A percentile compares a stretch with the other conserved stretches of the same genome.
phyloP scores from a whole-genome alignment of 2,113 vertebrate genomes.

The Hippocampus abdominalis region DNA sequence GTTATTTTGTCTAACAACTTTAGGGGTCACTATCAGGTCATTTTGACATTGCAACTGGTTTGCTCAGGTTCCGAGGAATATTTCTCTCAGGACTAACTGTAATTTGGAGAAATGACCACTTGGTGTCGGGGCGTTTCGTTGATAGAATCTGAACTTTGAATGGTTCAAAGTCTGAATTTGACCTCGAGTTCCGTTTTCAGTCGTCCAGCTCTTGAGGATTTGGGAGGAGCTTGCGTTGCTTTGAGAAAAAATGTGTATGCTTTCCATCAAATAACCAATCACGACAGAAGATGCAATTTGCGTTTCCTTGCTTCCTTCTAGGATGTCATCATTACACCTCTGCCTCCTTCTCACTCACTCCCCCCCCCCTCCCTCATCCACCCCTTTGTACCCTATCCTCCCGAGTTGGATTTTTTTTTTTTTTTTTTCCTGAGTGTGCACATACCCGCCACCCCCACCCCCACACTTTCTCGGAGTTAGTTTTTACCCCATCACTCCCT shows the following conservation, averaged over 20 bases:
- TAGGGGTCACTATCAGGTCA: slow-evolving; percentile 40
- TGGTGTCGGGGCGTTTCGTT: slow-evolving; percentile 29
- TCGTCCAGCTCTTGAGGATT: background rate
- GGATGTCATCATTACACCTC: slow-evolving; percentile 49
- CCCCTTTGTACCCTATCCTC: slow-evolving; percentile 41
- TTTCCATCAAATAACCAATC: slow-evolving; percentile 2
- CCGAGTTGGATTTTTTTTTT: slow-evolving; percentile 24
- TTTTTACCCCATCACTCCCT: slow-evolving; percentile 49
- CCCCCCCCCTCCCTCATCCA: slow-evolving; percentile 24
- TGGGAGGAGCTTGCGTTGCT: slow-evolving; percentile 1
- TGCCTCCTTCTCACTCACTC: slow-evolving; percentile 17
- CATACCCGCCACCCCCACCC: slow-evolving; percentile 18
- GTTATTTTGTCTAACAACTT: background rate
- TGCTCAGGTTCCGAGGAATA: background rate
- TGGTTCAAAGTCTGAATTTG: background rate
- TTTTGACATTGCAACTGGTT: slow-evolving; percentile 5
- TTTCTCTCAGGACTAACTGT: background rate
- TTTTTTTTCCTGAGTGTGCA: slow-evolving; percentile 31
- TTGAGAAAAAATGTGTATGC: background rate
- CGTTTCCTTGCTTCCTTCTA: slow-evolving; percentile 21
- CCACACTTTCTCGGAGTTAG: slow-evolving; percentile 26
- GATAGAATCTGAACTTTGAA: background rate
- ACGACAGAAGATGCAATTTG: background rate
- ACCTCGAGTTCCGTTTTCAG: background rate
- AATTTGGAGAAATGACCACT: slow-evolving; percentile 24